A percentile compares a stretch with the other conserved stretches of the same genome.
phyloP scores from a whole-genome alignment of 2,113 vertebrate species.

The Sinocyclocheilus maitianheensis region DNA sequence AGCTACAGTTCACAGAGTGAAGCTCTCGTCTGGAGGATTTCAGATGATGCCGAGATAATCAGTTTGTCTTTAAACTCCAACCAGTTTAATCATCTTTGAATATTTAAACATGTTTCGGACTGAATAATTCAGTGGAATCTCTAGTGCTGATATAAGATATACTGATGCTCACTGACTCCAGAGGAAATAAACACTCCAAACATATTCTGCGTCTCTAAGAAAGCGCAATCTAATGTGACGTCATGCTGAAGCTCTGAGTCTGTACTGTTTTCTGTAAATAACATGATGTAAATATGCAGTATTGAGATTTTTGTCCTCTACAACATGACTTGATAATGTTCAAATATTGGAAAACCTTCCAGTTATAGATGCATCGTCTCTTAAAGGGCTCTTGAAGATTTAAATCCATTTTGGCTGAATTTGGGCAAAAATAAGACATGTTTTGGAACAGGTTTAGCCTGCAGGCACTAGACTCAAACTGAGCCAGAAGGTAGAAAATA shows the following conservation, averaged over 20 bases:
- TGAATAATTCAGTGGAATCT: constrained; percentile 5
- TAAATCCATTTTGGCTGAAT: neutral
- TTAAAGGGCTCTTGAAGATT: neutral
- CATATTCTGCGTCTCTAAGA: neutral
- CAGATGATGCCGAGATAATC: neutral
- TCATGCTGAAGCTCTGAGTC: neutral
- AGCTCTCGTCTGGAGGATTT: neutral
- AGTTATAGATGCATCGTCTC: neutral
- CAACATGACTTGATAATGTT: neutral
- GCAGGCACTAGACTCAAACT: too few relatives aligned
- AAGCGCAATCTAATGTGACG: neutral
- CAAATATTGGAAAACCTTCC: neutral
- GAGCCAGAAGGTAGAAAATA: neutral
- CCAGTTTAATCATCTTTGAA: neutral
- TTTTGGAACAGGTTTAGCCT: neutral
- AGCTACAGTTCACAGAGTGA: neutral
- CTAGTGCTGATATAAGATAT: neutral
- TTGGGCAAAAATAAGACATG: neutral
- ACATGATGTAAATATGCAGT: neutral
- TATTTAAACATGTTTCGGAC: neutral
- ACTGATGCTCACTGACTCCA: neutral
- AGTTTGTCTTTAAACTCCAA: neutral
- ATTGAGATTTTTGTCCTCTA: neutral
- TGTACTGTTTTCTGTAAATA: neutral
- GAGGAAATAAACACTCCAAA: neutral